Base-by-base conservation (phyloP, 2,888 invertebrate species). In the Frankliniella fusca region DNA sequence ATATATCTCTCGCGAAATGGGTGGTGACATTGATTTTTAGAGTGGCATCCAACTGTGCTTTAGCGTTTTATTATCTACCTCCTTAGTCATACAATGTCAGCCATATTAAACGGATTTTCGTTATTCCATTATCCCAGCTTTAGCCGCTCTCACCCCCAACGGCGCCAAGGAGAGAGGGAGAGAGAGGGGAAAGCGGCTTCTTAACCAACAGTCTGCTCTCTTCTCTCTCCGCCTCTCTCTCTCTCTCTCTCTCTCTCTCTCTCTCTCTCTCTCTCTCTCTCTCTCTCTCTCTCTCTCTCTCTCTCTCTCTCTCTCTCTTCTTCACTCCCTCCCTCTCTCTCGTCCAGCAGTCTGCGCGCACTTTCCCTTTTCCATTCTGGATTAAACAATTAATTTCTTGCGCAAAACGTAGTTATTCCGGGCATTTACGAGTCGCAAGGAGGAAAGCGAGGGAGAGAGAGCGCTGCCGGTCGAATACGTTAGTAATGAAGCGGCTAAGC, bases 231-330 rank as follows among this genome's bases (percentile, higher is more conserved):
- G 15, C 18, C 54, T 54, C 54, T 7, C 54, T 1, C 54, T 54
- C 0, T 7, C 9, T n/a, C 70, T 70, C 23, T 70, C 70, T n/a
- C 70, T 65, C n/a, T 65, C 20, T n/a, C 65, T n/a, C 65, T n/a
- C 65, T n/a, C 65, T 65, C 65, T 65, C 65, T 65, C 65, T 65
- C 65, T n/a, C 65, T 65, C 65, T 70, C 70, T 70, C 70, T 70
- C 70, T 70, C 70, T 70, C 70, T 70, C 70, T 70, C 70, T 70
- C 70, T 70, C 70, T 70, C 70, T 70, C 70, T 70, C 70, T 23
- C 70, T 70, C 70, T 23, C 70, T 70, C 70, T 70, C 70, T 23
- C 70, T 23, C 23, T 23, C 70, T 23, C 70, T 23, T 23, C 11
- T 5, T 11, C 23, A 8, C 70, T 23, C 70, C 11, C 70, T 9